Evolutionary conservation across 2,797 vertebrate species (phyloP).

Genomic region (Pagetopsis macropterus): DNA sequence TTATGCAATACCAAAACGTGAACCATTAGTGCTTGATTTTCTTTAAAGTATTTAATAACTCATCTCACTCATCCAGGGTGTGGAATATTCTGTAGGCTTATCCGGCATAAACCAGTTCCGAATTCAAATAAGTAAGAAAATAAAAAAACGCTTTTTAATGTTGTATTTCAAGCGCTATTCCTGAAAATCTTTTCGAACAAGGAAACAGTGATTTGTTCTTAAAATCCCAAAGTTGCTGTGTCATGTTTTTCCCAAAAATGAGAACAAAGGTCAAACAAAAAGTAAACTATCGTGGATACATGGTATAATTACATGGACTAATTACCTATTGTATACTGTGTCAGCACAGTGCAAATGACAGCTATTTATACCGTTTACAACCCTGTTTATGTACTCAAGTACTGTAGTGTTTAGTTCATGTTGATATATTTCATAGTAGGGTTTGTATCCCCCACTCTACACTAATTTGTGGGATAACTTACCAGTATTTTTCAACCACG

Average conservation of each 20-base stretch:
- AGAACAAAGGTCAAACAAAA: not conserved
- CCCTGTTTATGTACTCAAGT: constrained; percentile 25
- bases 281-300: not conserved
- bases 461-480: constrained; percentile 23
- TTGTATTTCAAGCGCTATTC: no score
- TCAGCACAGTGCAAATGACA: not conserved
- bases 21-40: not conserved
- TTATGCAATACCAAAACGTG: not conserved
- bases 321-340: constrained; percentile 5
- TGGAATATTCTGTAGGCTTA: not conserved
- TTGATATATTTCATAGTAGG: constrained; percentile 22
- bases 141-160: no score
- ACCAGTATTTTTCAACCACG: constrained; percentile 24
- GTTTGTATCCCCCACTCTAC: constrained; percentile 17
- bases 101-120: not conserved
- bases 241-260: not conserved
- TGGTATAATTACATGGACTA: constrained; percentile 2
- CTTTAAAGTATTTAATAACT: not conserved
- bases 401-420: constrained; percentile 24
- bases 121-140: no score
- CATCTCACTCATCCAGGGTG: not conserved
- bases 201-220: constrained; percentile 6
- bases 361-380: constrained; percentile 32
- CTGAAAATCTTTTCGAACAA: not conserved
- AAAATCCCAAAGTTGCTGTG: not conserved